Evolutionary conservation across 2,113 vertebrate genomes (phyloP).

Genomic region (Catharus fuscescens): DNA sequence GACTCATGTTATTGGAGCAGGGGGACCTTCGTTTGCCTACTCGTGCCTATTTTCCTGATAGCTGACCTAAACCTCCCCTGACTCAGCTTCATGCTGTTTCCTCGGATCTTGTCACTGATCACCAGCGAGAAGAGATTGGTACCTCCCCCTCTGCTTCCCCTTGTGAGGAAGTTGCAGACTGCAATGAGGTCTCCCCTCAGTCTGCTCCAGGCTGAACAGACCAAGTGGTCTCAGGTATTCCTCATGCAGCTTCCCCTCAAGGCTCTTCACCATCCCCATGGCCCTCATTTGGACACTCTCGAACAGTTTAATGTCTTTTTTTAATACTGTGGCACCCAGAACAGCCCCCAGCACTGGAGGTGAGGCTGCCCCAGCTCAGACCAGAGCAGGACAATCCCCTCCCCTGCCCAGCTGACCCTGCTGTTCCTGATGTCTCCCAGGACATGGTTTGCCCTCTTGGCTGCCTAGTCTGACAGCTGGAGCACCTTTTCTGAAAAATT

Average conservation of each 20-base stretch:
- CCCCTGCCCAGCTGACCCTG: rapidly evolving
- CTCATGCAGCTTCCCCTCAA: rapidly evolving
- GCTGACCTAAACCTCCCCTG: not conserved
- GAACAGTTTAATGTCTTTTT: not conserved
- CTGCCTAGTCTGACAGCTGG: not conserved
- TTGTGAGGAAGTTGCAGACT: rapidly evolving
- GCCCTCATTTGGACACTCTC: not conserved
- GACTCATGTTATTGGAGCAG: not conserved
- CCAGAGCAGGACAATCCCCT: not conserved
- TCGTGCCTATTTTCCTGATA: not conserved
- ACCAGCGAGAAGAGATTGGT: rapidly evolving
- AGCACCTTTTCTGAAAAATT: not conserved
- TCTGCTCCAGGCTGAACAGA: not conserved
- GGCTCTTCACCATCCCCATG: not conserved
- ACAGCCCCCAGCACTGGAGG: rapidly evolving
- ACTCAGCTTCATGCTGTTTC: not conserved
- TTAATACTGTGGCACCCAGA: rapidly evolving
- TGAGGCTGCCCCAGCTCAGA: not conserved
- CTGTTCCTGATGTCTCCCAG: not conserved
- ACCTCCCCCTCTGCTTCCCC: not conserved
- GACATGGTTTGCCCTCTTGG: rapidly evolving
- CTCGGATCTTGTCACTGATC: not conserved
- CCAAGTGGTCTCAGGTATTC: rapidly evolving
- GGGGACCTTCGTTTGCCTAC: not conserved
- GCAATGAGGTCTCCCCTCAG: not conserved